phyloP scores from a whole-genome alignment of 2,113 vertebrate genomes.

The Salvelinus alpinus region DNA sequence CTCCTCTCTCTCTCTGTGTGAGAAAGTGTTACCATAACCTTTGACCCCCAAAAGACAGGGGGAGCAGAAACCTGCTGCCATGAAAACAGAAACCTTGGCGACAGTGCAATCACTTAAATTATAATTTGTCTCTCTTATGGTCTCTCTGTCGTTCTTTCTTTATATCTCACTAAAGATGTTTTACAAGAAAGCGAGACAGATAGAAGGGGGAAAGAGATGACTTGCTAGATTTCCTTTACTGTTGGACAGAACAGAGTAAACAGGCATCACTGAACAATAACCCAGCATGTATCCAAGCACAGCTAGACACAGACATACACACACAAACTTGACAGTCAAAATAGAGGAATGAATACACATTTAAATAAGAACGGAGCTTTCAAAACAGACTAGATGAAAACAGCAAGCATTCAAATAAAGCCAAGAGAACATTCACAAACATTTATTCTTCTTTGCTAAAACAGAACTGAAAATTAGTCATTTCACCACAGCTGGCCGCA shows the following conservation, averaged over 20 bases:
- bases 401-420: background rate
- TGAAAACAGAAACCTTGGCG: background rate
- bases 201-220: background rate
- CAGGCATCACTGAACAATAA: background rate
- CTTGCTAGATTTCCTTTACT: slow-evolving; percentile 34
- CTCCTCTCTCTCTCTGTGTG: no score
- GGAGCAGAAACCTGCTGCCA: background rate
- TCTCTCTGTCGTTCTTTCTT: background rate
- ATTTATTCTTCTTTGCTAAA: slow-evolving; percentile 22
- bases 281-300: background rate
- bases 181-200: background rate
- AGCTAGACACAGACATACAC: background rate
- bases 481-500: slow-evolving; percentile 29
- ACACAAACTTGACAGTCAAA: background rate
- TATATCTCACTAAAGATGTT: background rate
- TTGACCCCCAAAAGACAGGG: background rate
- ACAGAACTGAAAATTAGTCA: slow-evolving; percentile 14
- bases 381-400: slow-evolving; percentile 8
- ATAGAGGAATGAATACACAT: background rate
- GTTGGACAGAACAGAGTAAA: slow-evolving; percentile 41
- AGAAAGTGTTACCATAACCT: background rate
- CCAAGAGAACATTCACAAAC: slow-evolving; percentile 18
- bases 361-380: background rate
- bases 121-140: background rate
- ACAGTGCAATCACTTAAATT: background rate